Base-by-base conservation (phyloP, 2,888 invertebrate species). In the Mayetiola destructor region DNA sequence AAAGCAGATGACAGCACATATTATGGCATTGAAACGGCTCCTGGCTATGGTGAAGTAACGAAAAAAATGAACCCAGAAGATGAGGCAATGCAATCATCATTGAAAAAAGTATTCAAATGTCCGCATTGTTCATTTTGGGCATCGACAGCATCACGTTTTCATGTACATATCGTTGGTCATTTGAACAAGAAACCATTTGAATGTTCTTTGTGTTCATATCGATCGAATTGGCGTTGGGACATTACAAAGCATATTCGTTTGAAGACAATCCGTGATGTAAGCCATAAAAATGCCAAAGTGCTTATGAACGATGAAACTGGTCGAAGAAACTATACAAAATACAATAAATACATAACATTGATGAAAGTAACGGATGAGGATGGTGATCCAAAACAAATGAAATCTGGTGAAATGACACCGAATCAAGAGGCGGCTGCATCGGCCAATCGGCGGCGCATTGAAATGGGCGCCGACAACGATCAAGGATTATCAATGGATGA, bases 191-290 rank as follows among this genome's bases (percentile, higher is more conserved):
- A 92, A 68, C 94, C 94, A 1, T 96, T 93, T 70, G 90, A 93
- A 72, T 96, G 96, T 73, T 93, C 94, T 1, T 76, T 89, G 16
- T 96, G 95, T 74, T 85, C 88, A 57, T 91, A 93, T 68, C 84
- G 90, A 64, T 93, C 93, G 29, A 95, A 95, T 69, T 95, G 94
- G 93, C 81, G 93, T 61, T 94, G 93, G 89, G 95, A 95, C 73
- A 91, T 95, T 60, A 90, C 91, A 27, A 91, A 95, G 70, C 96
- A 96, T 71, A 93, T 95, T 62, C 85, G 90, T 66, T 76, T 92
- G 64, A 92, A 91, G 75, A 85, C 88, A 8, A 85, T 85, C 21
- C 78, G 89, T 61, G 91, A 90, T 73, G 83, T 84, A 56, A 82
- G 82, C 55, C 92, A 92, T 70, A 80, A 82, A 64, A 80, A 79